A percentile compares a stretch with the other conserved stretches of the same genome.
Conservation (phyloP, 2,888 invertebrate species). For the Willowsia nigromaculata region DNA sequence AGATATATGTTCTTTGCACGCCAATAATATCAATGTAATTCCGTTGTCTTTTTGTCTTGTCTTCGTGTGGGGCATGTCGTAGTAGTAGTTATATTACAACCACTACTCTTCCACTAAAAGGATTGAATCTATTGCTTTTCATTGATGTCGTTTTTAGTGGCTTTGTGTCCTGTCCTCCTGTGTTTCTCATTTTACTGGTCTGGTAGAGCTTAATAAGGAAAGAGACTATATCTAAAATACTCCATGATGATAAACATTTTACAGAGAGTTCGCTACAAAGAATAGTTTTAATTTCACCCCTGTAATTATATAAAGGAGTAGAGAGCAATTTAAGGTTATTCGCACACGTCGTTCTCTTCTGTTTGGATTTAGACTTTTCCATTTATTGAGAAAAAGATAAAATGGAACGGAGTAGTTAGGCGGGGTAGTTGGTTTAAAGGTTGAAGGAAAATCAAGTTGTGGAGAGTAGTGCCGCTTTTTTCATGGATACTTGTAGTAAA, state of each 20-base stretch:
- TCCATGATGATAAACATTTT: not conserved
- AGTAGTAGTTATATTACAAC: not conserved
- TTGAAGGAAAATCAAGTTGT: not conserved
- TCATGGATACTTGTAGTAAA: not conserved
- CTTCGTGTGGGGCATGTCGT: conserved; percentile 13
- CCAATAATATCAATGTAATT: conserved; percentile 22
- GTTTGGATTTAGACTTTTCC: not conserved
- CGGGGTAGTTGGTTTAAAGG: not conserved
- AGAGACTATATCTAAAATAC: not conserved
- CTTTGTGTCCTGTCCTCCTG: not conserved
- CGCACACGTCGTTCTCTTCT: not conserved
- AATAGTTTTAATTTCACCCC: conserved; percentile 25
- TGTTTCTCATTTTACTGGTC: not conserved
- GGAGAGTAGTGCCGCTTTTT: not conserved
- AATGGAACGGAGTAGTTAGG: conserved; percentile 15
- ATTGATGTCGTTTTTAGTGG: conserved; percentile 16
- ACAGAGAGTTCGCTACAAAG: not conserved
- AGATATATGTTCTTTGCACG: not conserved
- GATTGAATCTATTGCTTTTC: conserved; percentile 52
- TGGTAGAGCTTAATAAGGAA: not conserved
- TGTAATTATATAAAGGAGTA: conserved; percentile 17
- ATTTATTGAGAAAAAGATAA: not conserved
- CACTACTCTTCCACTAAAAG: not conserved
- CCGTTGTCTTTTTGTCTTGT: not conserved
- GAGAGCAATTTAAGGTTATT: conserved; percentile 20